Base-by-base conservation (phyloP, 2,797 vertebrate genomes). In the Syngnathus rostellatus region DNA sequence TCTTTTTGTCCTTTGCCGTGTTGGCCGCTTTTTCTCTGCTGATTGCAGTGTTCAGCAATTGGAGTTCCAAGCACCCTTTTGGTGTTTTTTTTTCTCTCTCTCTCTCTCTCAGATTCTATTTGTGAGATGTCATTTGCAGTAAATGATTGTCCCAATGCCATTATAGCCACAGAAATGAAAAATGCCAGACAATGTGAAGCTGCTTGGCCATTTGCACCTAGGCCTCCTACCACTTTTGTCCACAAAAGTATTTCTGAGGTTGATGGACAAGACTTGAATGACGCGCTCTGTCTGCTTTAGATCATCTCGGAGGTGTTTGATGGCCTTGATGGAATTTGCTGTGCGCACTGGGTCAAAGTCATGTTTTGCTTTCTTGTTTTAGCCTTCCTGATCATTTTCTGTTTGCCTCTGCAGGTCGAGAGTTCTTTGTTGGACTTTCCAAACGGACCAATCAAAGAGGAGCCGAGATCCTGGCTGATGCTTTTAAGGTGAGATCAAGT, bases 401-500 rank as follows among this genome's bases (percentile, higher is more conserved):
- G 2, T 19, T 74, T 72, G 16, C 69, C 43, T 66, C 8, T 72
- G 70, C 68, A 99, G 97, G 97, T 78, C 90, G 90, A 83, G 97
- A 99, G 88, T 97, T 99, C 85, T 99, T 99, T 39, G 96, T 99
- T 79, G 97, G 97, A 55, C 94, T 99, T 75, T 98, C 97, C 69
- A 96, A 93, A 83, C 87, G 97, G 77, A 99, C 97, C 78, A 99
- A 98, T 89, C 97, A 95, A 81, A 93, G 93, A 87, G 97, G 97
- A 85, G 97, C 96, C 39, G 95, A 98, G 91, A 98, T 99, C 82
- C 87, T 99, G 69, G 96, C 97, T 62, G 94, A 99, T 79, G 92
- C 92, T 2, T 99, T 99, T 84, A 98, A 98, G 94, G 97, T 99
- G 87, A 84, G 38, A 64, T 41, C 11, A 51, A 50, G 46, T 54